Conservation (phyloP, 2,797 vertebrate species). For the Tympanoctomys barrerae region DNA sequence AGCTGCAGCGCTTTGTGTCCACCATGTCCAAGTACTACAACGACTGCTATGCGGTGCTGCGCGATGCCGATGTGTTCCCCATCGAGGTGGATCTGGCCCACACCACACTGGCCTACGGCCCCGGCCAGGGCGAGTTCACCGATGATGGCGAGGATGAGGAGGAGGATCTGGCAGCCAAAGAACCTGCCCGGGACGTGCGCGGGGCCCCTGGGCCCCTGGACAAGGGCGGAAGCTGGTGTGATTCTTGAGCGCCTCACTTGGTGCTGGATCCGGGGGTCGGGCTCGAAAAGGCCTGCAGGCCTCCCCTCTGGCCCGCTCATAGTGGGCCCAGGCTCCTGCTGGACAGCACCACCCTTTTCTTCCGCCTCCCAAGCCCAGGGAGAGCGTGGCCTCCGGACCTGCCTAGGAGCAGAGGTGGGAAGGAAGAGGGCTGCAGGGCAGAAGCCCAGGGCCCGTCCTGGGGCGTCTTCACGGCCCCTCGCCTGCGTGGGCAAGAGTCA, state of each 20-base stretch:
- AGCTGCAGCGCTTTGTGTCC: conserved; percentile 98
- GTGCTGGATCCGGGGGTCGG: background rate
- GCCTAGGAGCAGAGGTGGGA: conserved; percentile 36
- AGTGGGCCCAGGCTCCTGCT: background rate
- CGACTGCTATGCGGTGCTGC: conserved; percentile 96
- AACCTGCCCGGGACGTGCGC: background rate
- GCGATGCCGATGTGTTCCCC: conserved; percentile 97
- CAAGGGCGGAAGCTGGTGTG: conserved; percentile 86
- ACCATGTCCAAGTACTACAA: conserved; percentile 98
- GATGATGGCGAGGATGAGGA: conserved; percentile 81
- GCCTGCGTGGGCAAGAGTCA: rapidly evolving
- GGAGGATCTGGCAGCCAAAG: conserved; percentile 53
- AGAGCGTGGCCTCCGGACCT: background rate
- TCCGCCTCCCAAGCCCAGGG: background rate
- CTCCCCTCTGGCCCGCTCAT: conserved; percentile 62
- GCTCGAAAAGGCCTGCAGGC: conserved; percentile 82
- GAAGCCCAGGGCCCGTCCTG: background rate
- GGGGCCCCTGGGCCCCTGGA: conserved; percentile 79
- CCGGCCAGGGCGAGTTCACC: conserved; percentile 89
- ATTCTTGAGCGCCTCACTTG: conserved; percentile 81
- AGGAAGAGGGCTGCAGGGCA: background rate
- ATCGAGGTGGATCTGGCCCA: conserved; percentile 98
- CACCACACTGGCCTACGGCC: conserved; percentile 95
- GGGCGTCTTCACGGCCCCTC: background rate
- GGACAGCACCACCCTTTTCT: background rate